A percentile compares a stretch with the other conserved stretches of the same genome.
phyloP scores from a whole-genome alignment of 2,888 invertebrate genomes.

The Clitarchus hookeri region DNA sequence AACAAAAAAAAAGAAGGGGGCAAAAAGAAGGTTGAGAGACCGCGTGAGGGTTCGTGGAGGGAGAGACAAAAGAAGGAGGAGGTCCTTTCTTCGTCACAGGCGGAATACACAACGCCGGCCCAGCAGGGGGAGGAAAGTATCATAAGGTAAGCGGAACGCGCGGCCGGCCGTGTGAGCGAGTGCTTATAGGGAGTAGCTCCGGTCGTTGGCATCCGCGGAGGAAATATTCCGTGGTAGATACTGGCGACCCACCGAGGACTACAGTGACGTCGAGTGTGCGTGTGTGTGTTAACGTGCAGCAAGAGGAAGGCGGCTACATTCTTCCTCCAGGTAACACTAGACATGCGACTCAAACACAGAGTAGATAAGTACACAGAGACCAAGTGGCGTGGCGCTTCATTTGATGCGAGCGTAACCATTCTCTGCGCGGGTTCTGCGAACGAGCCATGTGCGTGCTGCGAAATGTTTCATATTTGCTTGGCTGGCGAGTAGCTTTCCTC shows the following conservation, averaged over 20 bases:
- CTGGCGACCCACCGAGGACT: neutral
- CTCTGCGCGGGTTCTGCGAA: too few relatives aligned
- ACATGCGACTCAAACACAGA: too few relatives aligned
- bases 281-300: neutral
- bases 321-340: too few relatives aligned
- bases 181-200: neutral
- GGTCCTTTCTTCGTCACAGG: neutral
- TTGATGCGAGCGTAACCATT: too few relatives aligned
- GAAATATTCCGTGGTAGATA: neutral
- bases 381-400: too few relatives aligned
- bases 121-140: neutral
- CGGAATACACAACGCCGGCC: neutral
- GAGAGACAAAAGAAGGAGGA: neutral
- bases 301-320: too few relatives aligned
- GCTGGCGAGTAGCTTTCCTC: too few relatives aligned
- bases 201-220: neutral
- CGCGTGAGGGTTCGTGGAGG: constrained; percentile 1
- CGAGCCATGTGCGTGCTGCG: too few relatives aligned
- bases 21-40: neutral
- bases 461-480: too few relatives aligned
- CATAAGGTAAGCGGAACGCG: neutral
- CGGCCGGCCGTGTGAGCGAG: neutral
- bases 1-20: constrained; percentile 21
- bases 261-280: neutral
- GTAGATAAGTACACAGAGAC: too few relatives aligned